phyloP scores from a whole-genome alignment of 2,888 invertebrate species.

The Drosophila phalerata region DNA sequence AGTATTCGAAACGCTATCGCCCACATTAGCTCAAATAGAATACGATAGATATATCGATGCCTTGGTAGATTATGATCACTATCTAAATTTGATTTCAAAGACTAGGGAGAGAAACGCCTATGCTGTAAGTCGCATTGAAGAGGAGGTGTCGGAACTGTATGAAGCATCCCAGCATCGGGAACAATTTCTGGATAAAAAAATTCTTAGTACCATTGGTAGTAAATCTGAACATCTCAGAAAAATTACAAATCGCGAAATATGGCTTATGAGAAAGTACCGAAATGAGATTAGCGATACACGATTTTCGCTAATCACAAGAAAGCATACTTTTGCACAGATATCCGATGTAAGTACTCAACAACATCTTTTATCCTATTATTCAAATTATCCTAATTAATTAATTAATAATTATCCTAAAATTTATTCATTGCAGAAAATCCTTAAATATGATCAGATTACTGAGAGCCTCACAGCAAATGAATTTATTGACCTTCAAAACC shows the following conservation, averaged over 20 bases:
- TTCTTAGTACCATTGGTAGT: slow-evolving; percentile 12
- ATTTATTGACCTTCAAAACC: slow-evolving; percentile 77
- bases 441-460: slow-evolving; percentile 74
- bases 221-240: slow-evolving; percentile 24
- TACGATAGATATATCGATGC: slow-evolving; percentile 42
- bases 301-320: slow-evolving; percentile 66
- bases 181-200: slow-evolving; percentile 6
- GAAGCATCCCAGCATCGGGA: slow-evolving; percentile 1
- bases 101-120: neutral
- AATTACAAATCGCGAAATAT: slow-evolving; percentile 30
- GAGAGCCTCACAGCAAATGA: slow-evolving; percentile 74
- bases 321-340: slow-evolving; percentile 65
- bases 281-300: slow-evolving; percentile 75
- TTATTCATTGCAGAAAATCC: slow-evolving; percentile 62
- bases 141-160: slow-evolving; percentile 1
- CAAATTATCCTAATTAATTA: no score
- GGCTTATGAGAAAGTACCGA: slow-evolving; percentile 59
- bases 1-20: slow-evolving; percentile 20
- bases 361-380: no score
- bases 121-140: no score
- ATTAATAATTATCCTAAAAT: no score
- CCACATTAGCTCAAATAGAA: neutral
- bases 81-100: neutral
- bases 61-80: neutral
- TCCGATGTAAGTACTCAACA: slow-evolving; percentile 55